These are phyloP conservation scores for Genyomyrus donnyi DNA, from an alignment of 2,113 vertebrate genomes.

Conservation along the genomic window DNA sequence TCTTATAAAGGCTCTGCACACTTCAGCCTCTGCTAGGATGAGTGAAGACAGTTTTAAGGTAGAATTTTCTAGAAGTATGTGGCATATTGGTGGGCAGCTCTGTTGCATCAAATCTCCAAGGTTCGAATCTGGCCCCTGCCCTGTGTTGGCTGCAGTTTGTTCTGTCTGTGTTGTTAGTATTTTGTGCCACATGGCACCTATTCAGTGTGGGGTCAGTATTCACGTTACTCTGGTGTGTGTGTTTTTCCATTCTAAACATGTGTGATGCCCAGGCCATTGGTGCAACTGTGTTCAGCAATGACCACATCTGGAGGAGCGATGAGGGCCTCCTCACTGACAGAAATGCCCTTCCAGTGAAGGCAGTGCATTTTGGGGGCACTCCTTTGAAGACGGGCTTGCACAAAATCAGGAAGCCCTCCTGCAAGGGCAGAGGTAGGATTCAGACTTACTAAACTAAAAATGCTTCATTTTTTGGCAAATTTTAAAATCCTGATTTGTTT, in stretches of 20 bases:
- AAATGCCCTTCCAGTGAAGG: slow-evolving; percentile 24
- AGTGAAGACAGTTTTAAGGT: too few relatives aligned
- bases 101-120: too few relatives aligned
- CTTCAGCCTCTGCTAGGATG: too few relatives aligned
- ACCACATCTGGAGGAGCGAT: slow-evolving; percentile 34
- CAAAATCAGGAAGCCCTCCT: slow-evolving; percentile 34
- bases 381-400: slow-evolving; percentile 38
- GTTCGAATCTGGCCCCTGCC: too few relatives aligned
- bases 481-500: background rate
- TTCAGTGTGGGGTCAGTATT: background rate
- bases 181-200: background rate
- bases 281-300: slow-evolving; percentile 36
- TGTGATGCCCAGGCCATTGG: slow-evolving; percentile 23
- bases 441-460: background rate
- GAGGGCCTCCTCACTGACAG: slow-evolving; percentile 27
- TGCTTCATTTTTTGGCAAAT: background rate
- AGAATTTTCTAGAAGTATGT: too few relatives aligned
- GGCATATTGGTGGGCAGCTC: too few relatives aligned
- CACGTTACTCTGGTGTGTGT: background rate
- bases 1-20: too few relatives aligned
- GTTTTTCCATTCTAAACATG: slow-evolving; percentile 13
- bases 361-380: slow-evolving; percentile 34
- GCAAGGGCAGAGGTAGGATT: slow-evolving; percentile 25
- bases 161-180: background rate
- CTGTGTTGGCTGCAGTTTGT: too few relatives aligned